Evolutionary conservation across 2,888 invertebrate species (phyloP).

Genomic region (Gasteruption jaculator): DNA sequence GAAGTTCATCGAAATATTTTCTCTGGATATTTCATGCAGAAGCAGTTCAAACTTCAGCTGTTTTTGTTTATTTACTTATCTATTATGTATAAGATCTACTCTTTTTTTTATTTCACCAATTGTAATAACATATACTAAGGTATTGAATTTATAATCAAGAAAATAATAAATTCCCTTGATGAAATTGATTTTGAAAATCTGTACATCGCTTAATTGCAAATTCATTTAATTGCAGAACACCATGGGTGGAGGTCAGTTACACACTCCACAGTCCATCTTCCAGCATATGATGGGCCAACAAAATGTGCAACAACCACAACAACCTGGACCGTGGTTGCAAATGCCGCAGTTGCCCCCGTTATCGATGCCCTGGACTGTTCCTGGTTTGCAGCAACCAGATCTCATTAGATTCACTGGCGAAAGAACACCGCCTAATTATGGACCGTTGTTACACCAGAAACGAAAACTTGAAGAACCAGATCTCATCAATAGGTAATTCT

Average conservation of each 20-base stretch:
- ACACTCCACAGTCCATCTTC: slow-evolving; percentile 45
- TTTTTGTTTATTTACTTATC: no score
- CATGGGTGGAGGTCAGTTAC: slow-evolving; percentile 41
- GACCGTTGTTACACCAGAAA: slow-evolving; percentile 33
- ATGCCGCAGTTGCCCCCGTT: slow-evolving; percentile 40
- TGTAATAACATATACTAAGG: no score
- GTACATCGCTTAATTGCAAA: no score
- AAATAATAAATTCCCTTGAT: no score
- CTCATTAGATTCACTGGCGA: slow-evolving; percentile 42
- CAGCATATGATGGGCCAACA: slow-evolving; percentile 46
- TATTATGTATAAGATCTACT: no score
- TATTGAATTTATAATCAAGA: no score
- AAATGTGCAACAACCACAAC: slow-evolving; percentile 26
- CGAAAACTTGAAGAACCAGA: slow-evolving; percentile 39
- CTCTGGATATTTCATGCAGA: no score
- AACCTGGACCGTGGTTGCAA: slow-evolving; percentile 35
- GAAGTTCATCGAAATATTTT: no score
- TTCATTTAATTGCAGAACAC: slow-evolving; percentile 40
- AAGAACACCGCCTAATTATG: slow-evolving; percentile 21
- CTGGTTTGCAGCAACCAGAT: slow-evolving; percentile 37
- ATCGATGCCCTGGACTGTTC: slow-evolving; percentile 44
- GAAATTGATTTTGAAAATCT: no score
- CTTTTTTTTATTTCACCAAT: no score
- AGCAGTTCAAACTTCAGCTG: no score
- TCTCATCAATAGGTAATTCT: slow-evolving; percentile 32